A percentile compares a stretch with the other conserved stretches of the same genome.
Conservation (phyloP, 2,888 invertebrate genomes). For the Scaptomyza polygonia region DNA sequence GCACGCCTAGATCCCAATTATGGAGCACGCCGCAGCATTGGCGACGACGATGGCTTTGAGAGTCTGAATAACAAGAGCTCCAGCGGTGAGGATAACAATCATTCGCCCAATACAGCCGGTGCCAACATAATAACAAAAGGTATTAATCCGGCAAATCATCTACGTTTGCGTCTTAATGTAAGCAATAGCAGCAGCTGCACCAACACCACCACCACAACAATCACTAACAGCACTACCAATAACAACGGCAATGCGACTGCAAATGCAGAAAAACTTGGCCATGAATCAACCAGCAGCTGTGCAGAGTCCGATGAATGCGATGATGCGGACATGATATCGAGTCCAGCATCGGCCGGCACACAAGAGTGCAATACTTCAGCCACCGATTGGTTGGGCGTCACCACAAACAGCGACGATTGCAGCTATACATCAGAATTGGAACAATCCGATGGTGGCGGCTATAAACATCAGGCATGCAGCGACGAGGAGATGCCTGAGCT, state of each 20-base stretch:
- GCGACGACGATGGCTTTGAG: constrained; percentile 93
- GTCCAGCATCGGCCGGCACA: constrained; percentile 85
- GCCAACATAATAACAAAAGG: constrained; percentile 26
- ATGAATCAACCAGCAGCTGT: constrained; percentile 75
- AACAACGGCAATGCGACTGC: constrained; percentile 18
- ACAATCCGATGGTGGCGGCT: constrained; percentile 87
- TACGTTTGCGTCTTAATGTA: constrained; percentile 78
- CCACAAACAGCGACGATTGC: constrained; percentile 91
- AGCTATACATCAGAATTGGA: constrained; percentile 92
- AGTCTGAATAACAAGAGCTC: constrained; percentile 93
- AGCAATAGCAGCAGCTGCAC: constrained; percentile 15
- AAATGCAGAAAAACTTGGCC: constrained; percentile 22
- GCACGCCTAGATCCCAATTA: constrained; percentile 36
- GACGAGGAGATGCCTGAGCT: constrained; percentile 86
- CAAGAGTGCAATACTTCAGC: constrained; percentile 87
- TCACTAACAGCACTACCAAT: neutral
- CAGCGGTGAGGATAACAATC: constrained; percentile 86
- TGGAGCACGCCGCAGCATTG: constrained; percentile 72
- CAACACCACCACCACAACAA: constrained; percentile 1
- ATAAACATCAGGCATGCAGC: constrained; percentile 84
- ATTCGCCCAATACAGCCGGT: constrained; percentile 57
- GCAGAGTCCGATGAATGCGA: constrained; percentile 84
- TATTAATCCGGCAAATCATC: constrained; percentile 49
- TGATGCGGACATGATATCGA: constrained; percentile 87
- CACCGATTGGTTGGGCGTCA: constrained; percentile 94